Base-by-base conservation (phyloP, 2,797 vertebrate species). In the Avahi laniger region DNA sequence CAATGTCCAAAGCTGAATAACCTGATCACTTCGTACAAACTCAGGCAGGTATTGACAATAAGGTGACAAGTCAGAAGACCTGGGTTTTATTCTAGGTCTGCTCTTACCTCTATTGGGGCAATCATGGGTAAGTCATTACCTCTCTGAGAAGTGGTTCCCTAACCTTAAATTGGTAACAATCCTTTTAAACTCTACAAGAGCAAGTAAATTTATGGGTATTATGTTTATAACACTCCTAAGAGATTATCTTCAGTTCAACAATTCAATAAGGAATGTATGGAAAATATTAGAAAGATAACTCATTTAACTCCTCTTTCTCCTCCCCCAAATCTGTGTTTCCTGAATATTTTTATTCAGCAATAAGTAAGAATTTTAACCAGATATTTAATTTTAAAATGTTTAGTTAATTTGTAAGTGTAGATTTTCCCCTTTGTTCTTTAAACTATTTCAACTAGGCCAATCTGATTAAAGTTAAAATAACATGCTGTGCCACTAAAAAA, bases 1-100 rank as follows among this genome's bases (percentile, higher is more conserved):
- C 67, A 94, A 72, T 76, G 33, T 11, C 65, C 52, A 72, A 95
- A 95, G 88, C 28, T 76, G 26, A 97, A 81, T 54, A 92, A 52
- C 33, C 8, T 76, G 46, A n/a, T 94, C 76, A 90, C 41, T 92
- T 65, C 76, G 10, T 46, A 82, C 61, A 89, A 80, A 85, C 43
- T 91, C 70, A 72, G 61, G 33, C 38, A 95, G 48, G 92, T 72
- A 88, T 1, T 86, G n/a, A 90, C 91, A 92, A 43, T 48, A 78
- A 67, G 35, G 52, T 38, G 78, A 59, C 10, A 95, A 80, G 22
- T 65, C 50, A 80, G 46, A 73, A 89, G 50, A 63, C 50, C 50
- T 30, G 3, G 1, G 28, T 80, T 95, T 76, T 81, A 95, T 46
- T 81, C 63, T 54, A 67, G 2, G 5, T 83, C n/a, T 94, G 52